phyloP scores from a whole-genome alignment of 2,888 invertebrate genomes.

The Unio pictorum region DNA sequence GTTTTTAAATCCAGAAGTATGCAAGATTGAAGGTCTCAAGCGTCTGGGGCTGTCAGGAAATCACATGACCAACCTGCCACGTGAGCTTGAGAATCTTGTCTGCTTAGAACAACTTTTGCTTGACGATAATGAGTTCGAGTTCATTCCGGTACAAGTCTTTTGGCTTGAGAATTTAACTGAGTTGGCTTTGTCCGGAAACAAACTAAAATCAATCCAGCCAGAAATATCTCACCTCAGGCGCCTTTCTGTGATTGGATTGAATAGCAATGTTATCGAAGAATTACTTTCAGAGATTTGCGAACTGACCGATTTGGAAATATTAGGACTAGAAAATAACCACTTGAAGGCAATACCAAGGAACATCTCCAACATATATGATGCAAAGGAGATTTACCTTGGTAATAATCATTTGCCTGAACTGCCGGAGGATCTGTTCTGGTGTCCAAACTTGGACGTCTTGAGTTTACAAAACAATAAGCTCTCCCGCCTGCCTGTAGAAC shows the following conservation, averaged over 20 bases:
- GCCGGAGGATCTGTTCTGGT: slow-evolving; percentile 64
- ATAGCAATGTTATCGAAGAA: slow-evolving; percentile 56
- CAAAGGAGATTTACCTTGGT: slow-evolving; percentile 62
- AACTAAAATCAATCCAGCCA: slow-evolving; percentile 51
- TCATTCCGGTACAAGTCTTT: slow-evolving; percentile 65
- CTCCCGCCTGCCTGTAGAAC: slow-evolving; percentile 60
- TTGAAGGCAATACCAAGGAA: slow-evolving; percentile 52
- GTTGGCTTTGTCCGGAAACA: slow-evolving; percentile 63
- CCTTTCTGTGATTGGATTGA: slow-evolving; percentile 59
- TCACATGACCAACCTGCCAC: slow-evolving; percentile 62
- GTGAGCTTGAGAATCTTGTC: slow-evolving; percentile 59
- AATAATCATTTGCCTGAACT: slow-evolving; percentile 55
- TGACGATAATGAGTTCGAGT: slow-evolving; percentile 66
- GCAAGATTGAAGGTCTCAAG: slow-evolving; percentile 55
- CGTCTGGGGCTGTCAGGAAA: slow-evolving; percentile 64
- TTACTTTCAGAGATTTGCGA: slow-evolving; percentile 58
- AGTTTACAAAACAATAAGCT: slow-evolving; percentile 61
- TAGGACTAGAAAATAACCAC: slow-evolving; percentile 61
- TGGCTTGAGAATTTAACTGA: slow-evolving; percentile 59
- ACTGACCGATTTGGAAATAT: slow-evolving; percentile 48
- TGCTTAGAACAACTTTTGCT: slow-evolving; percentile 57
- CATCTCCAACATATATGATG: slow-evolving; percentile 58
- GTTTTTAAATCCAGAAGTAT: slow-evolving; percentile 60
- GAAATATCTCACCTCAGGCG: slow-evolving; percentile 53
- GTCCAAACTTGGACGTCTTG: slow-evolving; percentile 55